phyloP scores from a whole-genome alignment of 2,797 vertebrate genomes.

The Tadarida brasiliensis region DNA sequence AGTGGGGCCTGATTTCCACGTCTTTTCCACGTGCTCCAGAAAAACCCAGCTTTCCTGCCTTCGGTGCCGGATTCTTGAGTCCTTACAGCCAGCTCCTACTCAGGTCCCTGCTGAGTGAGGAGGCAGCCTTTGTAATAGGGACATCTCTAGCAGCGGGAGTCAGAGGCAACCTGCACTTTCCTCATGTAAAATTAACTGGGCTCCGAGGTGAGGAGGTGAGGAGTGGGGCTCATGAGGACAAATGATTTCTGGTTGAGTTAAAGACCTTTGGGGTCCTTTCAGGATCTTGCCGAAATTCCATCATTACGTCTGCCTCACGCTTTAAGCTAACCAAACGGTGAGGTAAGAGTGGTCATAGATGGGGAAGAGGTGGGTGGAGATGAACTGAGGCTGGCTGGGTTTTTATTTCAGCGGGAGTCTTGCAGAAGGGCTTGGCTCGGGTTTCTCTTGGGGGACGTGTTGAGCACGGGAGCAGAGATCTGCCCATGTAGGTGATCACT shows the following conservation, averaged over 20 bases:
- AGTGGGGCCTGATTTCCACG: not conserved
- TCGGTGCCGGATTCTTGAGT: constrained; percentile 37
- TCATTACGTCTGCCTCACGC: constrained; percentile 84
- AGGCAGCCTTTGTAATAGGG: not conserved
- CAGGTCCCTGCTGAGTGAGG: constrained; percentile 57
- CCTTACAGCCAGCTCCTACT: constrained; percentile 30
- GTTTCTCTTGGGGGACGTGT: not conserved
- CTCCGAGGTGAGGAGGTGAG: constrained; percentile 84
- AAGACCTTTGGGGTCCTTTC: constrained; percentile 86
- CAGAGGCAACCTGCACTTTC: constrained; percentile 79
- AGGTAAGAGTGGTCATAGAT: constrained; percentile 73
- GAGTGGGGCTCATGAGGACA: constrained; percentile 86
- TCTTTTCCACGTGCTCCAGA: constrained; percentile 42
- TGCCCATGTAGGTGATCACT: not conserved
- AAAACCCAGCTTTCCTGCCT: constrained; percentile 44
- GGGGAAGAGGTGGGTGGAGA: constrained; percentile 59
- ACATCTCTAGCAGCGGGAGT: constrained; percentile 77
- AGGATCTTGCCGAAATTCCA: constrained; percentile 85
- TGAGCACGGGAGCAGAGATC: not conserved
- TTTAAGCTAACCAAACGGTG: constrained; percentile 84
- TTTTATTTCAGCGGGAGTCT: constrained; percentile 74
- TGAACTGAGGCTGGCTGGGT: constrained; percentile 65
- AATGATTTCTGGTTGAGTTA: constrained; percentile 87
- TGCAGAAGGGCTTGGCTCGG: constrained; percentile 66
- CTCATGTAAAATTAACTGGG: constrained; percentile 88